These are phyloP conservation scores for Protonibea diacanthus DNA, from an alignment of 2,797 vertebrate species.

Conservation along the genomic window DNA sequence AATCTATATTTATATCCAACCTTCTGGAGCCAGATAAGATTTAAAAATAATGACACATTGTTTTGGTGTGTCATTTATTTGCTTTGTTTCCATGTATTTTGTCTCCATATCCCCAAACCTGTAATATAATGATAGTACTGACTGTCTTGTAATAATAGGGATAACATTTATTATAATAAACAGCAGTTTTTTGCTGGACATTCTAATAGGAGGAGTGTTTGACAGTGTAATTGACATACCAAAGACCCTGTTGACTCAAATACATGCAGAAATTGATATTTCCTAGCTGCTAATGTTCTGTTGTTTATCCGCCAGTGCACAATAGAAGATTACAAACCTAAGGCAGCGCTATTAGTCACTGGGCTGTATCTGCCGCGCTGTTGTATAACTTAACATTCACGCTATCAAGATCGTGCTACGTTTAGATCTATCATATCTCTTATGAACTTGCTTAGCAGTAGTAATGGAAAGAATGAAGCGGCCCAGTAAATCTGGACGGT, in stretches of 20 bases:
- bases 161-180: slow-evolving; percentile 24
- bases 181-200: slow-evolving; percentile 19
- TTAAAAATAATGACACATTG: slow-evolving; percentile 13
- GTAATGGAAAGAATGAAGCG: slow-evolving; percentile 33
- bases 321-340: slow-evolving; percentile 54
- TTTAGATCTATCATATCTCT: slow-evolving; percentile 71
- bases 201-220: slow-evolving; percentile 32
- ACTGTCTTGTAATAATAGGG: slow-evolving; percentile 20
- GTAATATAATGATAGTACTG: slow-evolving; percentile 14
- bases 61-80: slow-evolving; percentile 9
- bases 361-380: slow-evolving; percentile 60
- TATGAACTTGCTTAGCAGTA: slow-evolving; percentile 58
- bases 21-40: slow-evolving; percentile 15
- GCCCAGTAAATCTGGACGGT: slow-evolving; percentile 40
- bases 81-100: slow-evolving; percentile 8
- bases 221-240: slow-evolving; percentile 46
- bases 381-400: slow-evolving; percentile 62
- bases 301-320: slow-evolving; percentile 53
- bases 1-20: slow-evolving; percentile 26
- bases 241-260: slow-evolving; percentile 44
- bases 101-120: slow-evolving; percentile 1
- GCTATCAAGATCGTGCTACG: slow-evolving; percentile 64
- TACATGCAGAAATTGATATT: slow-evolving; percentile 58
- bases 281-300: slow-evolving; percentile 61
- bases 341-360: slow-evolving; percentile 72